Evolutionary conservation across 2,797 vertebrate genomes (phyloP), one percentile per base, ranked within the genome.

Genomic region (Sebastes itinus): DNA sequence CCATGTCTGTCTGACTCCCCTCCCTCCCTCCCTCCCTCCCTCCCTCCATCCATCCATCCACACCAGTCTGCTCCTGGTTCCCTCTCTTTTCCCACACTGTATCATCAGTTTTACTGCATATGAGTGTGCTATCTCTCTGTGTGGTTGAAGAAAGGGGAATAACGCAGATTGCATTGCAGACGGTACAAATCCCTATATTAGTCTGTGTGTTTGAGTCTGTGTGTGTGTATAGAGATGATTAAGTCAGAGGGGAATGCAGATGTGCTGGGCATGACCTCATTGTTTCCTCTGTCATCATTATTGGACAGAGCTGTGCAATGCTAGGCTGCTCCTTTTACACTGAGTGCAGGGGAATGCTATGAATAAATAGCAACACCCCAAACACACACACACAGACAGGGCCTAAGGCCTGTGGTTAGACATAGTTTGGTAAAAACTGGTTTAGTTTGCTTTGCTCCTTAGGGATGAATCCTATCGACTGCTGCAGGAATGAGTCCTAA

Each of bases 231-330:
- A 52, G 81, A 22, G 56, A 84, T 84, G 85, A 86, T 79, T 60
- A 79, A 54, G 68, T 78, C 49, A 66, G 81, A 5, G 74, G 71
- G 56, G 85, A 90, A 70, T 59, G 71, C 88, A 89, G 84, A 93
- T 90, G 87, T 91, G 86, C 68, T 82, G 76, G 81, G 72, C 59
- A 35, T 93, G 92, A 93, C 80, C 83, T 94, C 91, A 94, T 70
- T 83, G 81, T 90, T 91, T 89, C 84, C 79, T 76, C 58, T 81
- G 66, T 83, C 80, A 81, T 87, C 78, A 75, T 85, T 77, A 84
- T 70, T 87, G 78, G 75, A 82, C 58, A 46, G 73, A 55, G 62
- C 64, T 66, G 33, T 49, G 38, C 60, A 52, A 61, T 55, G 65
- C 67, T 33, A 55, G 67, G 14, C 71, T 77, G 52, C 72, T 83